These are phyloP conservation scores for Chalcosyrphus nemorum DNA, from an alignment of 2,888 invertebrate genomes.

Conservation along the genomic window DNA sequence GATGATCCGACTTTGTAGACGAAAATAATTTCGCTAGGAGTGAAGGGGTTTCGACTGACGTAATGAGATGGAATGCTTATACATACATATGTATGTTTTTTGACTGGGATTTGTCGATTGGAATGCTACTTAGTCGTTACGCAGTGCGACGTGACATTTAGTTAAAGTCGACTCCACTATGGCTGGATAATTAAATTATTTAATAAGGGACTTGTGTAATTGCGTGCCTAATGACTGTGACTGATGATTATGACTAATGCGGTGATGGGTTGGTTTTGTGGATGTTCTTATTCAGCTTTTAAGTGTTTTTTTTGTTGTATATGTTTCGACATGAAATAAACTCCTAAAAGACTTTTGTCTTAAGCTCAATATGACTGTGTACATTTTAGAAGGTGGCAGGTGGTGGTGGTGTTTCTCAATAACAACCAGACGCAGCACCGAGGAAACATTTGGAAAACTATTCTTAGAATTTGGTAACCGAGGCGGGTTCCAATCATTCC, in stretches of 20 bases:
- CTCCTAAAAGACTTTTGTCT: too few relatives aligned
- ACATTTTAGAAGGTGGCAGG: too few relatives aligned
- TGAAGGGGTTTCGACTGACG: neutral
- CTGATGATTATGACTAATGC: constrained; percentile 35
- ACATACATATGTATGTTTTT: constrained; percentile 15
- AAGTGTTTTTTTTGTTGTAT: too few relatives aligned
- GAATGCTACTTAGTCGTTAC: constrained; percentile 25
- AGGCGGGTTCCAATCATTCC: too few relatives aligned
- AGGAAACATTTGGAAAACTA: too few relatives aligned
- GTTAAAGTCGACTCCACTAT: constrained; percentile 16
- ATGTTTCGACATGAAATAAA: too few relatives aligned
- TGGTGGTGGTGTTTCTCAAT: too few relatives aligned
- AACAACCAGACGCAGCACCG: too few relatives aligned
- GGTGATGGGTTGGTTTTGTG: constrained; percentile 18
- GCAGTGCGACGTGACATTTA: constrained; percentile 40
- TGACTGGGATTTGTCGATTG: constrained; percentile 42
- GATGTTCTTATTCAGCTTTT: too few relatives aligned
- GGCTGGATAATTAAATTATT: constrained; percentile 49
- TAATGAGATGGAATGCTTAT: constrained; percentile 34
- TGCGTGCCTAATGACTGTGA: constrained; percentile 47
- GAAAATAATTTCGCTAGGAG: neutral
- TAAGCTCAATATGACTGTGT: too few relatives aligned
- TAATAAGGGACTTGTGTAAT: constrained; percentile 31
- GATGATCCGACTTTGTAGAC: constrained; percentile 20
- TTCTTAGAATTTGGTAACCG: too few relatives aligned